Evolutionary conservation across 2,113 vertebrate genomes (phyloP), one percentile per base, ranked within the genome.

Genomic region (Procavia capensis): DNA sequence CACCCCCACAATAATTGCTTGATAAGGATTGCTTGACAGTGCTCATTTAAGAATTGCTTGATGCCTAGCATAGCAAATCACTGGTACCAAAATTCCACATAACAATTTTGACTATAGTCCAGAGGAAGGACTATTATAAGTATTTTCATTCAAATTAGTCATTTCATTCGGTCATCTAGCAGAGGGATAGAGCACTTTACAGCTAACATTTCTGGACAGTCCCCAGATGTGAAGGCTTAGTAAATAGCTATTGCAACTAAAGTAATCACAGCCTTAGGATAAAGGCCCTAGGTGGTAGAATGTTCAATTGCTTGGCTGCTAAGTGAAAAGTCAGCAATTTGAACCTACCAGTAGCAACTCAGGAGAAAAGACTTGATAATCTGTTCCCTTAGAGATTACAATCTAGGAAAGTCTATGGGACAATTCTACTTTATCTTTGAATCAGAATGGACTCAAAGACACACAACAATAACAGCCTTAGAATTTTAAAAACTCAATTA

Each of bases 211-310:
- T 84, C 85, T 81, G 92, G 90, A 94, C 39, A 92, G 22, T 36
- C 70, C 57, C n/a, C 85, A 95, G 87, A 25, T 94, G 90, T 43
- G 22, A 85, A 74, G 20, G 59, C 59, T 79, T 95, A 90, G 90
- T 82, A 90, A 80, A 85, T 87, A 95, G 93, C n/a, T 93, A 68
- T 95, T 88, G 91, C 85, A 95, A 92, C 87, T 92, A 90, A 88
- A 78, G 39, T 70, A 76, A 61, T 63, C 88, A 88, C 86, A 66
- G 84, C 11, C 10, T 16, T 63, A 63, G 27, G 4, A 31, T 66
- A 39, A 72, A 36, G 70, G 16, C 4, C 19, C 29, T 72, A 39
- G n/a, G 29, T 39, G 19, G 7, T 39, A 3, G 19, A 72, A 39
- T 39, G n/a, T 6, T 72, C 39, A 39, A 72, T 0, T 39, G 6